These are phyloP conservation scores for Acrossocheilus wenchowensis DNA, from an alignment of 2,797 vertebrate genomes.

Conservation along the genomic window DNA sequence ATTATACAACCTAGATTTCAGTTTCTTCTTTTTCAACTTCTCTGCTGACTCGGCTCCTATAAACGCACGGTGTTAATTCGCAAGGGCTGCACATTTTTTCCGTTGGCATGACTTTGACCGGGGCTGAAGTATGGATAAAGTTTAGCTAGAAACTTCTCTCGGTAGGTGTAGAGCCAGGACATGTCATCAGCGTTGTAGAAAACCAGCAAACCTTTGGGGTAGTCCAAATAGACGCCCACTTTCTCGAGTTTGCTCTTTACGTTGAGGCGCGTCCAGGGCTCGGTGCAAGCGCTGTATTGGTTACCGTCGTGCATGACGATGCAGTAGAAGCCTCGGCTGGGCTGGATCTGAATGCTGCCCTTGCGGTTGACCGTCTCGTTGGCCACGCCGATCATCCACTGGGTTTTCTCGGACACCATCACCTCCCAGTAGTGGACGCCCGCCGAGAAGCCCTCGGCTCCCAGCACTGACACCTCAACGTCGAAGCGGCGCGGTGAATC, in stretches of 20 bases:
- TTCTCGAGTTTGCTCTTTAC: slow-evolving; percentile 97
- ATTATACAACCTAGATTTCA: slow-evolving; percentile 13
- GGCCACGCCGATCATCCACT: slow-evolving; percentile 98
- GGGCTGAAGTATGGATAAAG: slow-evolving; percentile 97
- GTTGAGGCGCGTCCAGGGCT: slow-evolving; percentile 97
- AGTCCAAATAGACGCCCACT: slow-evolving; percentile 97
- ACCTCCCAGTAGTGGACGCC: slow-evolving; percentile 99
- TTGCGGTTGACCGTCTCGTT: slow-evolving; percentile 92
- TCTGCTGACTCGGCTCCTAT: slow-evolving; percentile 65
- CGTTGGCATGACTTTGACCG: slow-evolving; percentile 96
- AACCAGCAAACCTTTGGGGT: slow-evolving; percentile 92
- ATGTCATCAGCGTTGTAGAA: slow-evolving; percentile 98
- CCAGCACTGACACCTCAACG: slow-evolving; percentile 95
- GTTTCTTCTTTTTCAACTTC: not conserved
- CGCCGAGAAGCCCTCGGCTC: slow-evolving; percentile 84
- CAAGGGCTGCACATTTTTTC: slow-evolving; percentile 96
- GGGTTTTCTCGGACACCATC: slow-evolving; percentile 97
- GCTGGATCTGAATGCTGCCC: slow-evolving; percentile 97
- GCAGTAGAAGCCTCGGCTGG: slow-evolving; percentile 95
- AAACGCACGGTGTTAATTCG: slow-evolving; percentile 96
- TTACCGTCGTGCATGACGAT: slow-evolving; percentile 99
- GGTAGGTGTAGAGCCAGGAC: slow-evolving; percentile 99
- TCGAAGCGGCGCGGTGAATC: slow-evolving; percentile 96
- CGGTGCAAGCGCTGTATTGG: slow-evolving; percentile 98
- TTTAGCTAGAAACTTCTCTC: slow-evolving; percentile 91